Base-by-base conservation (phyloP, 2,888 invertebrate species). In the Drosophila mayaguana region DNA sequence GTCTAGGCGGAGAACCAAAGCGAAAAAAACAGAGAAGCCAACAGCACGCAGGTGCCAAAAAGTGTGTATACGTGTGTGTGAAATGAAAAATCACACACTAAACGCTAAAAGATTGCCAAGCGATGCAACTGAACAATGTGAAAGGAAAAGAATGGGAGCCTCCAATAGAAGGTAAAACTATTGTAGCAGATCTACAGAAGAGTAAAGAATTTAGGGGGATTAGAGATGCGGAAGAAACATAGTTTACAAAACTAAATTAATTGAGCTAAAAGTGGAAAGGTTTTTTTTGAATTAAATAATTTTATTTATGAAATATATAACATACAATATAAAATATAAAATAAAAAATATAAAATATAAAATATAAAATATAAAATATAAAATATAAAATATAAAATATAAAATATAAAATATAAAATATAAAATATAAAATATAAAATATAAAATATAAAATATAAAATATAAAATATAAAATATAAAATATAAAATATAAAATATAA, bases 61-160 rank as follows among this genome's bases (percentile, higher is more conserved):
- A 81, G 69, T 75, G 67, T 86, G 78, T 38, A 14, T 25, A 25
- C 22, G 38, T 36, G 22, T 54, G 38, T 38, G 54, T 53, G 55
- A 55, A 59, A 70, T 86, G 87, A 83, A 88, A 84, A 86, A 84
- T 88, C 87, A 66, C 87, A 80, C 67, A 80, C 75, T 76, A 86
- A 88, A 86, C 81, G 81, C 75, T 68, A 73, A 83, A 86, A 88
- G 80, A 86, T 84, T 75, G 76, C 70, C 53, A 72, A 73, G 56
- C 57, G 54, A 28, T 79, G 61, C 61, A 70, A 64, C 61, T 63
- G 45, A 32, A 57, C 50, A 57, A 45, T 7, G 22, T 7, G 53
- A 53, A 16, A 48, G 12, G 54, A 9, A 1, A 38, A 32, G 9
- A 12, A 12, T 14, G 22, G 34, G 3, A 8, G 34, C 12, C 11